Evolutionary conservation across 2,797 vertebrate species (phyloP).

Genomic region (Lacerta bilineata): DNA sequence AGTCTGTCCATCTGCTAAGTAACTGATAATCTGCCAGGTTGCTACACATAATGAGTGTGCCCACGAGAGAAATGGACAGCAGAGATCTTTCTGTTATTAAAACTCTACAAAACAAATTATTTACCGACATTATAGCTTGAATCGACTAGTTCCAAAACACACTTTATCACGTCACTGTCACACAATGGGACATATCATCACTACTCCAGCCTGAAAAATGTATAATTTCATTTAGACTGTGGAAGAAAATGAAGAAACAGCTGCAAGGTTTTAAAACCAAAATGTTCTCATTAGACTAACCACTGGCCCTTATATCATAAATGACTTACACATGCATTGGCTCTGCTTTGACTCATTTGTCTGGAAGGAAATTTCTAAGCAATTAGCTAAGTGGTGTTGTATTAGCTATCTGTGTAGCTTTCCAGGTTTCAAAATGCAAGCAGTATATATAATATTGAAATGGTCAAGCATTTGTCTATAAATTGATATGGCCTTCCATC

Average conservation of each 20-base stretch:
- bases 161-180: constrained; percentile 15
- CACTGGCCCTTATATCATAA: background rate
- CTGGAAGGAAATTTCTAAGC: constrained; percentile 25
- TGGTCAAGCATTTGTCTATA: background rate
- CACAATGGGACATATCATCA: constrained; percentile 30
- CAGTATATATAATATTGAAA: background rate
- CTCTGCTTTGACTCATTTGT: background rate
- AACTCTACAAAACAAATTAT: constrained; percentile 18
- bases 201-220: background rate
- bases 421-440: constrained; percentile 32
- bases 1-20: constrained; percentile 83
- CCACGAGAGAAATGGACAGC: constrained; percentile 46
- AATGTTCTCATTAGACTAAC: constrained; percentile 20
- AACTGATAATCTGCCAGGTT: constrained; percentile 80
- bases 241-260: constrained; percentile 14
- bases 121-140: background rate
- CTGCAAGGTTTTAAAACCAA: background rate
- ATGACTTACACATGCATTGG: background rate
- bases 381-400: constrained; percentile 25
- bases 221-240: background rate
- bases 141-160: background rate
- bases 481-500: background rate
- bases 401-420: constrained; percentile 18
- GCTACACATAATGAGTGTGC: constrained; percentile 71
- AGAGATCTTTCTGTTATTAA: constrained; percentile 19